Base-by-base conservation (phyloP, 1,140 invertebrate genomes). In the Drosophila tsacasi region DNA sequence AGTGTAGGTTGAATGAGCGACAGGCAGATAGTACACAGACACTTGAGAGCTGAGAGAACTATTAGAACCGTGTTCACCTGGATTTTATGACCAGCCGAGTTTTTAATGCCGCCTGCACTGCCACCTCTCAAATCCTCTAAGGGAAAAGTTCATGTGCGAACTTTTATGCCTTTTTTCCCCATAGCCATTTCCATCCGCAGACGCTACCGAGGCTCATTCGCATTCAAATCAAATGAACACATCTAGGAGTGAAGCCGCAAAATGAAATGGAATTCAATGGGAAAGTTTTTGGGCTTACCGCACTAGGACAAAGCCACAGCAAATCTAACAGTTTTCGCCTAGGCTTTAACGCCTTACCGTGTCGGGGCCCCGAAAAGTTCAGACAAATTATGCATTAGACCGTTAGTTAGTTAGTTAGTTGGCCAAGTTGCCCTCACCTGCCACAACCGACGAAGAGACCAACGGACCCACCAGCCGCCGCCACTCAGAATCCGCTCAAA, bases 191-290 rank as follows among this genome's bases (percentile, higher is more conserved):
- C 21, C 54, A 57, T 50, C 19, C 59, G 7, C 47, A 39, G 54
- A 47, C 72, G 42, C 54, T 55, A 37, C 42, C 50, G 47, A 44
- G 57, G 32, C 82, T 69, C 83, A 81, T 85, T 85, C 83, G 54
- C 83, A 89, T 90, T 89, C 84, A 89, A 89, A 89, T 89, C 78
- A 89, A 89, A 89, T 90, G 81, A 90, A 89, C 85, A 81, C 75
- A 84, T 72, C 82, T 79, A 62, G 61, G 61, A 57, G 50, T 69
- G 59, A 68, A 84, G 50, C 84, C 84, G 80, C 84, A 85, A 74
- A 90, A 78, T 85, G 81, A 73, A 90, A 87, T 84, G 76, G 84
- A 83, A 89, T 89, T 89, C 84, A 89, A 89, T 89, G 84, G 71
- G 39, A 79, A 89, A 89, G 63, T 85, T 87, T 78, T 62, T 27